phyloP scores from a whole-genome alignment of 2,888 invertebrate genomes.

The Tridacna gigas region DNA sequence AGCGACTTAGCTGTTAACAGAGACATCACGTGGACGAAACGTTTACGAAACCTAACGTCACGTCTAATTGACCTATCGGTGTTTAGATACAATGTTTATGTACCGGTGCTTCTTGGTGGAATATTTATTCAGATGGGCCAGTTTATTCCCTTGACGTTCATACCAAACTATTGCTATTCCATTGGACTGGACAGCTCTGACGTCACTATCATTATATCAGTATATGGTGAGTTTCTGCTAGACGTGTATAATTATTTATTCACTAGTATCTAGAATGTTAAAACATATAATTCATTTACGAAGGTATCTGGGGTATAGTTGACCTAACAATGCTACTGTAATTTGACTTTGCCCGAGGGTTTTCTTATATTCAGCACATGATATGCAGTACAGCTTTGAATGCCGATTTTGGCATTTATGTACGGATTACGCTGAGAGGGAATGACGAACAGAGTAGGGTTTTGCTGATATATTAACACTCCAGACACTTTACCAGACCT shows the following conservation, averaged over 20 bases:
- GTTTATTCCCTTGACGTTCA: slow-evolving; percentile 66
- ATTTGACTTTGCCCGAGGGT: no score
- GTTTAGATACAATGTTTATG: slow-evolving; percentile 58
- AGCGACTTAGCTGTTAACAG: background rate
- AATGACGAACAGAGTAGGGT: no score
- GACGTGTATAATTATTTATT: background rate
- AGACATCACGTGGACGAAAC: background rate
- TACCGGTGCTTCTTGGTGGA: slow-evolving; percentile 59
- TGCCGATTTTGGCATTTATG: no score
- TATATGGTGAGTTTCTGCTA: slow-evolving; percentile 58
- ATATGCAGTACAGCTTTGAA: no score
- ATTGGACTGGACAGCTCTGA: slow-evolving; percentile 51
- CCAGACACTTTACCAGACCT: no score
- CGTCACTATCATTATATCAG: slow-evolving; percentile 58
- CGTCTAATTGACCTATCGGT: slow-evolving; percentile 39
- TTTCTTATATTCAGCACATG: no score
- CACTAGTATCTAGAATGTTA: background rate
- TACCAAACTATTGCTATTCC: slow-evolving; percentile 61
- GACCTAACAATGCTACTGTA: no score
- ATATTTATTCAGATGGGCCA: slow-evolving; percentile 68
- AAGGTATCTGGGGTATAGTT: no score
- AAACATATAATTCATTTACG: no score
- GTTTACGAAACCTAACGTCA: slow-evolving; percentile 8
- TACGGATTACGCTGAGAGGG: no score
- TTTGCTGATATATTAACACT: no score